These are phyloP conservation scores for Malurus leucopterus DNA, from an alignment of 2,797 vertebrate species.

Conservation along the genomic window DNA sequence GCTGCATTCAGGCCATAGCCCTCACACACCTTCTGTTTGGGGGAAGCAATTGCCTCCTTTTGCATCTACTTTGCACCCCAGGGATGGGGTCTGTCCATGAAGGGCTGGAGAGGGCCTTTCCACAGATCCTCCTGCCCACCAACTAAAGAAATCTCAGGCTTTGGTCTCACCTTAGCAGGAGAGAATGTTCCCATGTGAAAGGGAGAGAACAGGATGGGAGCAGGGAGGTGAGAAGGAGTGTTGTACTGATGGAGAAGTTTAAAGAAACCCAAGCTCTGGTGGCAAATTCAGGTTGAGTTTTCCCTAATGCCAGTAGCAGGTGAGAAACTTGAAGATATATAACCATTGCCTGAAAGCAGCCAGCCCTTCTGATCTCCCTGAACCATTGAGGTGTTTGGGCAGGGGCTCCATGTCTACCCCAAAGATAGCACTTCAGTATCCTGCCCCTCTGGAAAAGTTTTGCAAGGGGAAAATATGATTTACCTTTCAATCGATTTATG, in stretches of 20 bases:
- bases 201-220: not conserved
- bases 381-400: not conserved
- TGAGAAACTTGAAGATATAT: not conserved
- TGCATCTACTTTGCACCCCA: accelerated
- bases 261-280: not conserved
- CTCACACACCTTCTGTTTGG: not conserved
- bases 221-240: not conserved
- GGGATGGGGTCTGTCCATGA: not conserved
- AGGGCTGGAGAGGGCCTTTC: not conserved
- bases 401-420: accelerated
- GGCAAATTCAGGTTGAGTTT: not conserved
- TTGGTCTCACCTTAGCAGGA: not conserved
- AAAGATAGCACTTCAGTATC: not conserved
- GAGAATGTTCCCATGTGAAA: not conserved
- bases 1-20: not conserved
- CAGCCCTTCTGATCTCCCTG: not conserved
- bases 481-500: not conserved
- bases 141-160: not conserved
- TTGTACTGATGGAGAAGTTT: not conserved
- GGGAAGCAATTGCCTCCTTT: not conserved
- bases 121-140: not conserved
- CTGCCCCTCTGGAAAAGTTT: not conserved
- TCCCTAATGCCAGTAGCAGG: not conserved
- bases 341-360: not conserved
- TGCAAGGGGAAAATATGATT: not conserved